Conservation (phyloP, 2,888 invertebrate species). For the Machimus atricapillus region DNA sequence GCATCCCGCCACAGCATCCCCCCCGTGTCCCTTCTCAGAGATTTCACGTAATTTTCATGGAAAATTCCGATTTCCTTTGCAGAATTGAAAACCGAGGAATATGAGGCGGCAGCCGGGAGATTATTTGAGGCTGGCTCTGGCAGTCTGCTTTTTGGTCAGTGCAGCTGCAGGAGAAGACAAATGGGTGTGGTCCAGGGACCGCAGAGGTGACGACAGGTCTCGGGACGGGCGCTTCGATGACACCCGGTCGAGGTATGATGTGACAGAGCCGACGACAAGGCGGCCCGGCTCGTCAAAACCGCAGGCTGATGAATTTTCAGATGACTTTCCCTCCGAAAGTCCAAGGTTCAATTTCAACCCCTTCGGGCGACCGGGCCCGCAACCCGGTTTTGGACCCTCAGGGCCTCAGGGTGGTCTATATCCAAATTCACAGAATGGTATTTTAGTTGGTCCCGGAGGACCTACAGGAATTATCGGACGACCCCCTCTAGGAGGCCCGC, state of each 20-base stretch:
- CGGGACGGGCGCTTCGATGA: neutral
- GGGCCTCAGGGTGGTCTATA: neutral
- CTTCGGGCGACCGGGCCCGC: conserved; percentile 47
- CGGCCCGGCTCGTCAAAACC: conserved; percentile 49
- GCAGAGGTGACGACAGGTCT: neutral
- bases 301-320: conserved; percentile 46
- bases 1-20: neutral
- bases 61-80: conserved; percentile 11
- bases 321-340: conserved; percentile 54
- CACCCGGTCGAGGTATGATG: conserved; percentile 44
- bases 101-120: neutral
- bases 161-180: conserved; percentile 52
- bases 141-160: conserved; percentile 43
- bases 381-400: conserved; percentile 35
- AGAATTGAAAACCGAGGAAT: neutral
- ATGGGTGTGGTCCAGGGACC: conserved; percentile 56
- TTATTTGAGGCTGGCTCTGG: neutral
- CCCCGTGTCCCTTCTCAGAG: neutral
- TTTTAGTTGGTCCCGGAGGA: conserved; percentile 61
- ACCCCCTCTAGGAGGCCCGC: conserved; percentile 41
- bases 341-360: conserved; percentile 53
- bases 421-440: conserved; percentile 49
- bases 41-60: neutral
- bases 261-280: conserved; percentile 57
- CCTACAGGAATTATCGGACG: conserved; percentile 65